Base-by-base conservation (phyloP, 2,797 vertebrate genomes). In the Poecilia velifera region DNA sequence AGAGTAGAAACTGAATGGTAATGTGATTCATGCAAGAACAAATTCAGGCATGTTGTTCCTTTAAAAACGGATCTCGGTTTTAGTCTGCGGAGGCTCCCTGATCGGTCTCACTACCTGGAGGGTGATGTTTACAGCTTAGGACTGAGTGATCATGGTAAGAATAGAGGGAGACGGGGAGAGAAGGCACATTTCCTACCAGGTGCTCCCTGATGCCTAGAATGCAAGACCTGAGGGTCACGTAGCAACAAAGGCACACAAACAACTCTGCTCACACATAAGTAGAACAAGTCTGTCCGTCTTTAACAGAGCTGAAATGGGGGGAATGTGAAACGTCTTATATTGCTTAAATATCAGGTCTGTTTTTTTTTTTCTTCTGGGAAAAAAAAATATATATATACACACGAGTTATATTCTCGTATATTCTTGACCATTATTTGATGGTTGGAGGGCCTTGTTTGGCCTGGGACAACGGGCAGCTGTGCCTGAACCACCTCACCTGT, bases 41-140 rank as follows among this genome's bases (percentile, higher is more conserved):
- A 70, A 31, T 16, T n/a, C 49, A 51, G 16, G 16, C 39, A 5
- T 53, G 0, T 0, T 53, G 0, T 0, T 57, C 64, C 6, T 43
- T 73, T 43, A 20, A 49, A 73, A 73, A 45, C 22, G 28, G 41
- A 45, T 80, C 82, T 71, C 78, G 81, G 74, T 66, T 76, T 41
- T 0, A 47, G 45, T 59, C 59, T 73, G 80, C 80, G 81, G 79
- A 47, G 47, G 36, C 77, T 85, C 76, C 71, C 83, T 73, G 82
- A 39, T 87, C 82, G 43, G 80, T 87, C 83, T 85, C 71, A 46
- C 85, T 82, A 82, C 86, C 83, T 84, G 84, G 72, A 91, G 88
- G 83, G 82, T 90, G 87, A 92, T 92, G 90, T 93, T 94, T 92
- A 90, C 89, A 83, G 87, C 76, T 87, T 88, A 80, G 88, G 88